These are phyloP conservation scores for Hypena proboscidalis DNA, from an alignment of 2,888 invertebrate genomes.

Conservation along the genomic window DNA sequence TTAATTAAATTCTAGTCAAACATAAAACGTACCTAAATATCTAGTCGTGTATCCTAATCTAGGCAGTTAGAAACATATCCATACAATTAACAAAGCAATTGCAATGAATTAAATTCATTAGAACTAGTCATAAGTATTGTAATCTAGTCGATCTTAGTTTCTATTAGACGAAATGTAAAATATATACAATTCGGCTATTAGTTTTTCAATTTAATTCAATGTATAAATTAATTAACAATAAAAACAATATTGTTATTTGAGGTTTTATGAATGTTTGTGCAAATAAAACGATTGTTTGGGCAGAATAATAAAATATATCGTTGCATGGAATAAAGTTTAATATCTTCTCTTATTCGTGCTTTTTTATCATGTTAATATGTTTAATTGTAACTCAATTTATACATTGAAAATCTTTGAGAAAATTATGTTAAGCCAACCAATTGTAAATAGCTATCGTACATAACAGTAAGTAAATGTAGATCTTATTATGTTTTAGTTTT, in stretches of 20 bases:
- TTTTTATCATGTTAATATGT: no score
- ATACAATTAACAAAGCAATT: conserved; percentile 48
- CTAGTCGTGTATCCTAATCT: conserved; percentile 25
- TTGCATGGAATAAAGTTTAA: no score
- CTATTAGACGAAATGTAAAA: conserved; percentile 13
- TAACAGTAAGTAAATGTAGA: conserved; percentile 2
- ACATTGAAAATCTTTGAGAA: no score
- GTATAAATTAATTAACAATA: no score
- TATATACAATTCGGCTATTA: conserved; percentile 10
- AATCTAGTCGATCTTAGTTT: conserved; percentile 25
- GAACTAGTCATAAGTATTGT: conserved; percentile 12
- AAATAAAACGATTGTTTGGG: no score
- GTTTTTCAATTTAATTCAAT: no score
- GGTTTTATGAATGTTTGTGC: no score
- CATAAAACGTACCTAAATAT: conserved; percentile 11
- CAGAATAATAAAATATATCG: no score
- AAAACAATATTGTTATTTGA: no score
- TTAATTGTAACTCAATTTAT: no score
- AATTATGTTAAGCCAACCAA: conserved; percentile 4
- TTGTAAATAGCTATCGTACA: conserved; percentile 22
- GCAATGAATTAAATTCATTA: conserved; percentile 61
- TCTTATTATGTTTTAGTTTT: conserved; percentile 4
- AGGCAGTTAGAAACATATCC: conserved; percentile 21
- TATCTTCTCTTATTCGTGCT: no score
- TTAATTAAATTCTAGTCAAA: conserved; percentile 2